Evolutionary conservation across 92 coral and sea anemone species (phyloP).

Genomic region (Zoanthus solanderi): DNA sequence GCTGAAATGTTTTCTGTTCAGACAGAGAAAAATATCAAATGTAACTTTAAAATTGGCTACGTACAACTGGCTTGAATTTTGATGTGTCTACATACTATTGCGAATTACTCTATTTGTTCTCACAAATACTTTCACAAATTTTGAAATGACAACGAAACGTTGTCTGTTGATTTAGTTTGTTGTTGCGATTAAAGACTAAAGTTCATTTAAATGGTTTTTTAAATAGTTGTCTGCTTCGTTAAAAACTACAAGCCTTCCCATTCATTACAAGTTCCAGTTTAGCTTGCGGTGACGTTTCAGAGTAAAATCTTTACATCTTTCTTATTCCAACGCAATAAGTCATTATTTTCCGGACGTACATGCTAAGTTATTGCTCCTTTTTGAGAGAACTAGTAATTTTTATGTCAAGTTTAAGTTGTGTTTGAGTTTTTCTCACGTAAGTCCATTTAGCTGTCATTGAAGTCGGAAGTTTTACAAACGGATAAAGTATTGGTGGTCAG

Average conservation of each 20-base stretch:
- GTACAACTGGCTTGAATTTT: neutral
- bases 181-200: neutral
- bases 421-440: constrained; percentile 15
- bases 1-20: neutral
- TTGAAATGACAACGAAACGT: no score
- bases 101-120: constrained; percentile 29
- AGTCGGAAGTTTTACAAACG: constrained; percentile 36
- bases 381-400: constrained; percentile 24
- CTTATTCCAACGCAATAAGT: neutral
- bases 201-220: no score
- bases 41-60: neutral
- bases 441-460: constrained; percentile 34
- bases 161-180: neutral
- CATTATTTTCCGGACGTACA: constrained; percentile 12
- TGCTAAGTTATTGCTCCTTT: constrained; percentile 6
- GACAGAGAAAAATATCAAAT: neutral
- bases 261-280: neutral
- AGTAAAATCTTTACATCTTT: neutral
- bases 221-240: no score
- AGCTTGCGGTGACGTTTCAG: neutral
- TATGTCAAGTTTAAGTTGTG: constrained; percentile 36
- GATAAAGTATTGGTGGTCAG: constrained; percentile 8
- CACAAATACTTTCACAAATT: neutral
- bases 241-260: no score
- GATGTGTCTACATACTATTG: neutral